phyloP scores from a whole-genome alignment of 1,140 invertebrate species.

The Hestina assimilis region DNA sequence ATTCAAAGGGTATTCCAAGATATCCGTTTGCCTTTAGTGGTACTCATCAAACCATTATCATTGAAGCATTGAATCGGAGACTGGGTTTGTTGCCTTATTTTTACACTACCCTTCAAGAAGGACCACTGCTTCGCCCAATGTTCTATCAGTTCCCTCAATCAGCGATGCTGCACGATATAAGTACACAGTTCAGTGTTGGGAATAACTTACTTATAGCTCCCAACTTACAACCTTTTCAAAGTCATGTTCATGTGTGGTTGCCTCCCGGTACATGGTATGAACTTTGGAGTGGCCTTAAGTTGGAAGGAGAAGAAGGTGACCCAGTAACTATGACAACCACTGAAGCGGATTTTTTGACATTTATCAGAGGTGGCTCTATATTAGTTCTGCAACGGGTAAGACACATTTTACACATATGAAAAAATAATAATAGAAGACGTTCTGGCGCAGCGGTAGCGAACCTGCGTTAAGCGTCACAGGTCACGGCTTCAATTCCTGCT shows the following conservation, averaged over 20 bases:
- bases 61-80: constrained; percentile 44
- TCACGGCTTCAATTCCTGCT: too few species aligned
- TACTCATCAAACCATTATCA: constrained; percentile 41
- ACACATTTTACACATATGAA: background rate
- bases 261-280: constrained; percentile 67
- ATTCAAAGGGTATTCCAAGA: constrained; percentile 45
- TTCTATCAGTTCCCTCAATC: constrained; percentile 62
- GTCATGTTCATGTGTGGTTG: constrained; percentile 49
- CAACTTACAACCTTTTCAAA: constrained; percentile 57
- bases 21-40: constrained; percentile 54
- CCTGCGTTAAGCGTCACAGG: background rate
- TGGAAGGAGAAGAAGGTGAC: constrained; percentile 41
- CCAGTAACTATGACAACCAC: constrained; percentile 55
- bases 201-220: constrained; percentile 59
- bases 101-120: constrained; percentile 56
- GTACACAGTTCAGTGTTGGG: constrained; percentile 59
- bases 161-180: constrained; percentile 40
- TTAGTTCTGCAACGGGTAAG: constrained; percentile 57
- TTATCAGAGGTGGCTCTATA: constrained; percentile 57
- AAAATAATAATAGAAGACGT: background rate
- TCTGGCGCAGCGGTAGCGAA: background rate
- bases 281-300: constrained; percentile 55
- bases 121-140: constrained; percentile 64
- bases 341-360: constrained; percentile 56
- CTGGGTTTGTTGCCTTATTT: constrained; percentile 57